These are phyloP conservation scores for Hypanus sabinus DNA, from an alignment of 2,113 vertebrate species.

Conservation along the genomic window DNA sequence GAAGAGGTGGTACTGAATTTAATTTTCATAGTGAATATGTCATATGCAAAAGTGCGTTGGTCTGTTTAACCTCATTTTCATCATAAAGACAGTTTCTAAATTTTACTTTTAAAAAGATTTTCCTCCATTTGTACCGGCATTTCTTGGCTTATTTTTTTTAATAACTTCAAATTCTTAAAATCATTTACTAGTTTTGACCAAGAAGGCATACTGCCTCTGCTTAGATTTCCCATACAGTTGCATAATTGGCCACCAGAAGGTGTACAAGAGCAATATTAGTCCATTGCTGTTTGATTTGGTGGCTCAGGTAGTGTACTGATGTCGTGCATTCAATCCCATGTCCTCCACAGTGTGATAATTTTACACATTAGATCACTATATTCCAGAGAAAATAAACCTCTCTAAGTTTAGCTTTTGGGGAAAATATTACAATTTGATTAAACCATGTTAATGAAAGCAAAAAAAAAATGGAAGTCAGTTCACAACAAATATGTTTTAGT, in stretches of 20 bases:
- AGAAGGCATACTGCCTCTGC: too few relatives aligned
- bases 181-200: not conserved
- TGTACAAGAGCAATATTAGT: not conserved
- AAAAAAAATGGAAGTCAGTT: not conserved
- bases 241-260: conserved; percentile 9
- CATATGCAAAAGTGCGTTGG: not conserved
- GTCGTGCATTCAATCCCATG: not conserved
- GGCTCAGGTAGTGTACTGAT: not conserved
- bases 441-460: not conserved
- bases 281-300: not conserved
- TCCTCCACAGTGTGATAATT: not conserved
- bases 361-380: not conserved
- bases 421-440: not conserved
- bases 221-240: not conserved
- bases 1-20: too few relatives aligned
- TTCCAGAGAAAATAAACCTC: not conserved
- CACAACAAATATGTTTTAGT: not conserved
- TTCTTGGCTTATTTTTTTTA: not conserved
- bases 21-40: not conserved
- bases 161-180: not conserved
- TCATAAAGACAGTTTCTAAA: not conserved
- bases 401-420: not conserved
- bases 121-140: not conserved
- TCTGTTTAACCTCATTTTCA: not conserved
- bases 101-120: not conserved